Evolutionary conservation across 2,888 invertebrate species (phyloP).

Genomic region (Acanthosepion pharaonis): DNA sequence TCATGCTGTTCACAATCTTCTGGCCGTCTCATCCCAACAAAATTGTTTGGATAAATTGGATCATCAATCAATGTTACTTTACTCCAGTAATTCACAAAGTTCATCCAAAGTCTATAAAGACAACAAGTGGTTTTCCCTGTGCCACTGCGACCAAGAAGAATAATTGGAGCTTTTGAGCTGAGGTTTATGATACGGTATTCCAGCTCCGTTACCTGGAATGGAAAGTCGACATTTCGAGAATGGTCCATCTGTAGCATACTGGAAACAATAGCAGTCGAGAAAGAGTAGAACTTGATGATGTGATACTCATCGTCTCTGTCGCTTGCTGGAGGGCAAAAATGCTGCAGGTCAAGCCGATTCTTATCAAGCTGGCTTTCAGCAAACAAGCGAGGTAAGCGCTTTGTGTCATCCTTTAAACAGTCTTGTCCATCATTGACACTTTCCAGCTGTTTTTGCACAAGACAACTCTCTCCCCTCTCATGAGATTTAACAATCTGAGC

Average conservation of each 20-base stretch:
- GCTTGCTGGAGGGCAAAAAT: constrained; percentile 65
- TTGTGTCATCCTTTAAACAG: constrained; percentile 43
- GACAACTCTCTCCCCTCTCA: constrained; percentile 62
- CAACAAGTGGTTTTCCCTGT: constrained; percentile 72
- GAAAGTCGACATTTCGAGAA: constrained; percentile 65
- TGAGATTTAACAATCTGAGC: constrained; percentile 64
- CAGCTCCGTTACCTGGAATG: constrained; percentile 69
- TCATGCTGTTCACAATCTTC: background rate
- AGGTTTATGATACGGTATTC: constrained; percentile 69
- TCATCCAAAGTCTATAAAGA: constrained; percentile 67
- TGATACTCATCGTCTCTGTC: constrained; percentile 65
- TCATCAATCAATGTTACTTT: constrained; percentile 58
- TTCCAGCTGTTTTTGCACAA: constrained; percentile 61
- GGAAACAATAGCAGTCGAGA: constrained; percentile 63
- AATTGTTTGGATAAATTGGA: constrained; percentile 55
- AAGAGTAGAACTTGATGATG: constrained; percentile 70
- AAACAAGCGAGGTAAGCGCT: constrained; percentile 60
- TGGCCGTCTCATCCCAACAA: background rate
- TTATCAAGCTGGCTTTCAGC: constrained; percentile 57
- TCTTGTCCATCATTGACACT: constrained; percentile 54
- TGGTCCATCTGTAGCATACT: constrained; percentile 62
- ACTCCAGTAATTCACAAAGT: constrained; percentile 65
- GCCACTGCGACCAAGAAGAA: constrained; percentile 70
- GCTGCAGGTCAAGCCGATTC: constrained; percentile 52
- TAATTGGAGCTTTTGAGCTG: constrained; percentile 59